phyloP scores from a whole-genome alignment of 2,888 invertebrate genomes.

The Leptopterna dolabrata region DNA sequence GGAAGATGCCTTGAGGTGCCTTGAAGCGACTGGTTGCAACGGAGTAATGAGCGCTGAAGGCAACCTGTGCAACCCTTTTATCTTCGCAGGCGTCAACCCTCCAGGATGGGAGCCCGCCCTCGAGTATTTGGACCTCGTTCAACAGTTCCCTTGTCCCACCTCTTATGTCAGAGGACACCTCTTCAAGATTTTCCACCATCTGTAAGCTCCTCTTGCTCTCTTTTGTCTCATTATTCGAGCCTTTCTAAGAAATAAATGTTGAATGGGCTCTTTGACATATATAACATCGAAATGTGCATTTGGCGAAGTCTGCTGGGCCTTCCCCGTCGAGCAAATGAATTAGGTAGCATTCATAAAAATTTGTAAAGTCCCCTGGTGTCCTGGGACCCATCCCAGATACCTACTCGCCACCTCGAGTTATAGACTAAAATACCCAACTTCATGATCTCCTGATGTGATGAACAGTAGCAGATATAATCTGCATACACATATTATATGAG shows the following conservation, averaged over 20 bases:
- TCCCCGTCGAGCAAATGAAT: too few relatives aligned
- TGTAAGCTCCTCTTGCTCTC: conserved; percentile 73
- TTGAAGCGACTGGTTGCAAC: conserved; percentile 84
- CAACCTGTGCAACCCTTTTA: conserved; percentile 95
- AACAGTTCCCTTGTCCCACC: conserved; percentile 86
- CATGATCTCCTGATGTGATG: too few relatives aligned
- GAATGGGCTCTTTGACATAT: too few relatives aligned
- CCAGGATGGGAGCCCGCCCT: conserved; percentile 89
- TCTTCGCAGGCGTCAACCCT: conserved; percentile 84
- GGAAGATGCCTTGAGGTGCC: conserved; percentile 86
- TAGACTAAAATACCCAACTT: too few relatives aligned
- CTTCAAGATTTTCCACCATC: conserved; percentile 95
- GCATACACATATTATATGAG: too few relatives aligned
- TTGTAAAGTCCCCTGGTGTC: too few relatives aligned
- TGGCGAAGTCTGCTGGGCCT: too few relatives aligned
- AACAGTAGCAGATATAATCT: too few relatives aligned
- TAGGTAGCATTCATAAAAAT: too few relatives aligned
- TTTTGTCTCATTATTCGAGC: conserved; percentile 1
- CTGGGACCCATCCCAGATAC: too few relatives aligned
- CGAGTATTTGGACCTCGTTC: conserved; percentile 87
- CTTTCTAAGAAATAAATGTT: background rate
- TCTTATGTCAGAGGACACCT: conserved; percentile 94
- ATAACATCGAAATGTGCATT: too few relatives aligned
- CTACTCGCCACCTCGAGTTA: too few relatives aligned
- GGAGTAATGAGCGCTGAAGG: conserved; percentile 96